A percentile compares a stretch with the other conserved stretches of the same genome.
Evolutionary conservation across 2,888 invertebrate species (phyloP).

Genomic region (Meta bourneti): DNA sequence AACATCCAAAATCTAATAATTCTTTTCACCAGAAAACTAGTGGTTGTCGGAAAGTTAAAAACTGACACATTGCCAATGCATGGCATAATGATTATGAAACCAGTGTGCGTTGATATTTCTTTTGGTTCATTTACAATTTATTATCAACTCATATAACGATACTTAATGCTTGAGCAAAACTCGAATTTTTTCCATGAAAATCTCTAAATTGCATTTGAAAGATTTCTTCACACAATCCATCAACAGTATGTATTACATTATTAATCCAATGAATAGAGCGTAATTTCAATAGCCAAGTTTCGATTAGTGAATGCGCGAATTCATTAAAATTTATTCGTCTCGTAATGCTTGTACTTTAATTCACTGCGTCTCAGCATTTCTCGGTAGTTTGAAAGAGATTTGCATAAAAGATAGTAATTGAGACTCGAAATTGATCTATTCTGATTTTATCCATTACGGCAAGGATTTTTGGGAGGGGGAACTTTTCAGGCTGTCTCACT

Average conservation of each 20-base stretch:
- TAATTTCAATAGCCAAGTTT: not conserved
- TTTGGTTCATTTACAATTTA: no score
- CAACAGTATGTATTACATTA: not conserved
- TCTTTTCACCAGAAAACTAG: no score
- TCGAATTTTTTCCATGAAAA: no score
- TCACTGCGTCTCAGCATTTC: not conserved
- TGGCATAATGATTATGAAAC: no score
- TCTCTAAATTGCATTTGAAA: not conserved
- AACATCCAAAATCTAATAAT: no score
- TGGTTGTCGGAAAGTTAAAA: no score
- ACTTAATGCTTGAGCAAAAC: no score
- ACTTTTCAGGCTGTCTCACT: not conserved
- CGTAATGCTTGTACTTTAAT: not conserved
- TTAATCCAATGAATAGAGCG: not conserved
- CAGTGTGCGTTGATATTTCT: no score
- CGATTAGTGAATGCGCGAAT: not conserved
- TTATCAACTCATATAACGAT: no score
- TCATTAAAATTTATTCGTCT: not conserved
- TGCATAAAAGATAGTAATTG: not conserved
- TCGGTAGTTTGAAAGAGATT: not conserved
- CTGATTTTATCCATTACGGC: not conserved
- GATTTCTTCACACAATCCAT: not conserved
- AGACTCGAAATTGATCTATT: not conserved
- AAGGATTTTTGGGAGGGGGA: not conserved
- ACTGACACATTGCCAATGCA: no score